Evolutionary conservation across 2,888 invertebrate genomes (phyloP).

Genomic region (Caenorhabditis zanzibari): DNA sequence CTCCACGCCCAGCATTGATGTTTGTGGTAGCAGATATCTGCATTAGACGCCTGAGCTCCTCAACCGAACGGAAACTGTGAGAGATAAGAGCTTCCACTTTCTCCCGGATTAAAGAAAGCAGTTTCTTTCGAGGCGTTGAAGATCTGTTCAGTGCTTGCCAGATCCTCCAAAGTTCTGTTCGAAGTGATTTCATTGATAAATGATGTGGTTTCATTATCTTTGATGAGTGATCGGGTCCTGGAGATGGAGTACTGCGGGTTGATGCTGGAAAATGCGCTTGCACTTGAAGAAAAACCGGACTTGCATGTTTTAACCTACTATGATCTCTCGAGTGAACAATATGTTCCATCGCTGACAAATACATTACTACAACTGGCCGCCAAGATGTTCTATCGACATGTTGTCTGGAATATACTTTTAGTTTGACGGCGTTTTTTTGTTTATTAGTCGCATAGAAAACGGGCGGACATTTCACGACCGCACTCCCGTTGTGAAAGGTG

Average conservation of each 20-base stretch:
- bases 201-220: not conserved
- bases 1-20: not conserved
- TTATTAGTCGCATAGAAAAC: too few relatives aligned
- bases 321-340: slow-evolving; percentile 4
- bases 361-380: not conserved
- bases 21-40: too few relatives aligned
- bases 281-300: too few relatives aligned
- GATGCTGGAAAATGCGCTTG: too few relatives aligned
- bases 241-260: slow-evolving; percentile 53
- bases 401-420: too few relatives aligned
- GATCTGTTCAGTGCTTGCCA: slow-evolving; percentile 18
- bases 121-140: slow-evolving; percentile 28
- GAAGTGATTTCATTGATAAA: slow-evolving; percentile 1
- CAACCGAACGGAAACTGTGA: slow-evolving; percentile 22
- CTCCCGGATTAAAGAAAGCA: slow-evolving; percentile 29
- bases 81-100: slow-evolving; percentile 25
- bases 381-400: slow-evolving; percentile 25
- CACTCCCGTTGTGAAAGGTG: too few relatives aligned
- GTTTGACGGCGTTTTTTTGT: too few relatives aligned
- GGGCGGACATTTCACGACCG: too few relatives aligned
- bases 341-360: slow-evolving; percentile 26
- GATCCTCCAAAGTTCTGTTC: slow-evolving; percentile 50
- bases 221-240: not conserved
- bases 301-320: too few relatives aligned
- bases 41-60: slow-evolving; percentile 4